Conservation (phyloP, 2,113 vertebrate genomes). For the Apus apus region DNA sequence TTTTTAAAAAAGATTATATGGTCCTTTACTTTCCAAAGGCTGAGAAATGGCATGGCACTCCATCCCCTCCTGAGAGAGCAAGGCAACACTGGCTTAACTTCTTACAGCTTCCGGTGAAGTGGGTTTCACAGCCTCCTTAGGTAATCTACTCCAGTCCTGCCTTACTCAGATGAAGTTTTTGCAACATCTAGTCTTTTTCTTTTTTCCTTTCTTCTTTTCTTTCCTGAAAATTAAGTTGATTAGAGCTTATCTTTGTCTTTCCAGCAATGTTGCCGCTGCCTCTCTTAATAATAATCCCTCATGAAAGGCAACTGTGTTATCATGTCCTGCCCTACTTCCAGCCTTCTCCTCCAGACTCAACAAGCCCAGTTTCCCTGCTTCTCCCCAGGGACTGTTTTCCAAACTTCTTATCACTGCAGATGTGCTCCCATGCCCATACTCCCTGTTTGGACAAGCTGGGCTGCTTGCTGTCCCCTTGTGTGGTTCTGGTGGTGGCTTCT, state of each 20-base stretch:
- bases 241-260: constrained; percentile 11
- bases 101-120: background rate
- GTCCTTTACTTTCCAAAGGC: background rate
- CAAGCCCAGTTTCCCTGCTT: background rate
- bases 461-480: background rate
- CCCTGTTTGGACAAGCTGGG: background rate
- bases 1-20: background rate
- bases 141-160: background rate
- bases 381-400: background rate
- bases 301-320: background rate
- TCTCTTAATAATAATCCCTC: background rate
- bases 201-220: background rate
- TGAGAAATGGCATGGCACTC: background rate
- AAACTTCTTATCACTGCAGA: background rate
- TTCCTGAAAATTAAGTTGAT: background rate
- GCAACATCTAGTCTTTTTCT: background rate
- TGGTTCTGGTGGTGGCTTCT: background rate
- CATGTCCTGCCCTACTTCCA: background rate
- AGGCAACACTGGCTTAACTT: fast-evolving
- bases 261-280: background rate
- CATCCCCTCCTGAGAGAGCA: background rate
- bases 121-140: background rate
- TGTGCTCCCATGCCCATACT: background rate
- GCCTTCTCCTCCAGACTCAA: background rate
- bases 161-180: background rate